A percentile compares a stretch with the other conserved stretches of the same genome.
These are phyloP conservation scores for Novumbra hubbsi DNA, from an alignment of 2,797 vertebrate genomes.

Conservation along the genomic window DNA sequence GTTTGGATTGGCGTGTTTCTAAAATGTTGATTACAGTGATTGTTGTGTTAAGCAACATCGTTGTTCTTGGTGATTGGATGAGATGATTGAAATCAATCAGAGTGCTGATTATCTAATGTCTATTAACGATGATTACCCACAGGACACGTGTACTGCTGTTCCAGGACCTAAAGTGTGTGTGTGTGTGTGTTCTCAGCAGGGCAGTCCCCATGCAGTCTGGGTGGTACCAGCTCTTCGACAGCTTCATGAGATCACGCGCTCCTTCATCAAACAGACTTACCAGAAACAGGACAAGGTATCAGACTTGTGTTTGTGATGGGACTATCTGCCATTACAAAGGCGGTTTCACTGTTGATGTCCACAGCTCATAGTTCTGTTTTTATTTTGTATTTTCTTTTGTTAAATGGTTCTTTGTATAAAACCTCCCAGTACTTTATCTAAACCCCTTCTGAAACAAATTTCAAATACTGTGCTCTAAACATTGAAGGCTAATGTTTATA, in stretches of 20 bases:
- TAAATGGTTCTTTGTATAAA: too few relatives aligned
- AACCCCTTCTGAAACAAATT: too few relatives aligned
- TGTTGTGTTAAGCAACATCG: not conserved
- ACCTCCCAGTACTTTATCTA: too few relatives aligned
- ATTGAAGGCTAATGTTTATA: too few relatives aligned
- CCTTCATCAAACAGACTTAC: conserved; percentile 98
- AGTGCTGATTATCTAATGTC: not conserved
- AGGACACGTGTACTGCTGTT: too few relatives aligned
- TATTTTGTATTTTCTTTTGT: too few relatives aligned
- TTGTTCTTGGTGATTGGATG: not conserved
- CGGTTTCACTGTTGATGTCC: not conserved
- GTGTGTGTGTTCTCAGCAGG: conserved; percentile 81
- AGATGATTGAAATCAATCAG: not conserved
- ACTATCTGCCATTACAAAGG: too few relatives aligned
- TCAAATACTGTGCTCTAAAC: too few relatives aligned
- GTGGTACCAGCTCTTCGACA: conserved; percentile 96
- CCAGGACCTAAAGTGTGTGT: conserved; percentile 1
- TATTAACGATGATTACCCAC: too few relatives aligned
- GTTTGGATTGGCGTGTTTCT: not conserved
- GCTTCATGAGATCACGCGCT: conserved; percentile 97
- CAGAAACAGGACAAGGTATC: conserved; percentile 98
- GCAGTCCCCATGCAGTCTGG: conserved; percentile 95
- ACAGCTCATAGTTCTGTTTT: too few relatives aligned
- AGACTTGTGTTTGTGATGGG: too few relatives aligned
- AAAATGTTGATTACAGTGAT: too few relatives aligned